phyloP scores from a whole-genome alignment of 2,888 invertebrate genomes.

The Apoderus coryli region DNA sequence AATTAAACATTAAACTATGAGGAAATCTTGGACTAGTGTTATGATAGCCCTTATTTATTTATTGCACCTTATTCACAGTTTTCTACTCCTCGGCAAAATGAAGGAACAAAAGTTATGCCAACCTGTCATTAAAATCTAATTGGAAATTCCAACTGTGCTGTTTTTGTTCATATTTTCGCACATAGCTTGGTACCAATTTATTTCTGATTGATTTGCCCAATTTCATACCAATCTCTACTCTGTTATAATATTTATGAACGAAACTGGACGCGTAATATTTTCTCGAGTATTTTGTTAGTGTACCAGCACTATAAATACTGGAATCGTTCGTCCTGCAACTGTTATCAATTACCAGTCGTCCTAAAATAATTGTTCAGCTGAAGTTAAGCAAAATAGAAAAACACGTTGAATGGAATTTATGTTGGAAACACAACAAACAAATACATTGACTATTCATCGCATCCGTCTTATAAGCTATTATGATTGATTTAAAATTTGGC shows the following conservation, averaged over 20 bases:
- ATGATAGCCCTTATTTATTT: too few species aligned
- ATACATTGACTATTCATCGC: too few species aligned
- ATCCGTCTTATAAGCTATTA: too few species aligned
- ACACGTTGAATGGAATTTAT: too few species aligned
- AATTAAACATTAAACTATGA: too few species aligned
- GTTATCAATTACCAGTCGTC: constrained; percentile 45
- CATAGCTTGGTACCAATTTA: constrained; percentile 18
- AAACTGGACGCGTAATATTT: constrained; percentile 38
- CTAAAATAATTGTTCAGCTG: too few species aligned
- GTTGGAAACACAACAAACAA: too few species aligned
- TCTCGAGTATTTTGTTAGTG: constrained; percentile 46
- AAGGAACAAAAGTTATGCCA: too few species aligned
- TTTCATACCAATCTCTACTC: constrained; percentile 47
- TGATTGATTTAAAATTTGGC: too few species aligned
- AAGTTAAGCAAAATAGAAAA: too few species aligned
- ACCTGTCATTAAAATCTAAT: constrained; percentile 18
- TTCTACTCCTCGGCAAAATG: too few species aligned
- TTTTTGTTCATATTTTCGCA: constrained; percentile 12
- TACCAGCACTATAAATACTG: constrained; percentile 49
- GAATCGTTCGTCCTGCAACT: constrained; percentile 50
- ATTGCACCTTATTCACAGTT: too few species aligned
- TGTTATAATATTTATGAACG: constrained; percentile 40
- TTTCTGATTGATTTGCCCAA: constrained; percentile 28
- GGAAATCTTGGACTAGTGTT: neutral
- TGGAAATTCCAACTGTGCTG: constrained; percentile 18